phyloP scores from a whole-genome alignment of 2,113 vertebrate genomes.

The Otolemur garnettii region DNA sequence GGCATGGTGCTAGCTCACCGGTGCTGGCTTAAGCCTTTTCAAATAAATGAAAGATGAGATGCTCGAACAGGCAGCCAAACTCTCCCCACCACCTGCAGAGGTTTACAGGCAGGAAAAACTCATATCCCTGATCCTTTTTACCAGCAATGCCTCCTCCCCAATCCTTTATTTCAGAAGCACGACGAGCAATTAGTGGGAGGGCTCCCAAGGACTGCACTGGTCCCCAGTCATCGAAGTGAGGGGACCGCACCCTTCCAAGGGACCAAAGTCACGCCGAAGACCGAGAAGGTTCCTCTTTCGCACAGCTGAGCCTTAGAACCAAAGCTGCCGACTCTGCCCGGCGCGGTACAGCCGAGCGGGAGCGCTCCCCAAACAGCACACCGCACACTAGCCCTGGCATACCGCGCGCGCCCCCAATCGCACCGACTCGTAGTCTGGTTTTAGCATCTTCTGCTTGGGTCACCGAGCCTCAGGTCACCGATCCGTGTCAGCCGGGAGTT shows the following conservation, averaged over 20 bases:
- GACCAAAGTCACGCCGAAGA: background rate
- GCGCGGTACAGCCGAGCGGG: background rate
- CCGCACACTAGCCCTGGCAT: background rate
- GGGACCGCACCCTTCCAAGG: slow-evolving; percentile 61
- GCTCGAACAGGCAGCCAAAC: background rate
- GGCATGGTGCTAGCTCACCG: background rate
- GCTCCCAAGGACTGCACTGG: background rate
- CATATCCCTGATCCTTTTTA: background rate
- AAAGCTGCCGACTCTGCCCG: background rate
- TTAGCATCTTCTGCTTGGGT: background rate
- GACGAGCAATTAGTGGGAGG: background rate
- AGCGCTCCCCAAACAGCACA: background rate
- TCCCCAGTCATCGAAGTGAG: background rate
- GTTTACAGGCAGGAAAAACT: background rate
- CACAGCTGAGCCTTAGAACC: background rate
- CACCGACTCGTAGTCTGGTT: fast-evolving
- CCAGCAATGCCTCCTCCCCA: background rate
- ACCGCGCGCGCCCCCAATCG: background rate
- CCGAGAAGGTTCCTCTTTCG: slow-evolving; percentile 32
- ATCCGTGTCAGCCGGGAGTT: background rate
- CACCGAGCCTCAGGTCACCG: background rate
- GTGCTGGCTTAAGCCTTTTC: background rate
- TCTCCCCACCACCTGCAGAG: background rate
- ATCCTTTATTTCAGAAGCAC: background rate
- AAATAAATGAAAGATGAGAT: background rate